Evolutionary conservation across 2,888 invertebrate species (phyloP).

Genomic region (Ypsolopha sequella): DNA sequence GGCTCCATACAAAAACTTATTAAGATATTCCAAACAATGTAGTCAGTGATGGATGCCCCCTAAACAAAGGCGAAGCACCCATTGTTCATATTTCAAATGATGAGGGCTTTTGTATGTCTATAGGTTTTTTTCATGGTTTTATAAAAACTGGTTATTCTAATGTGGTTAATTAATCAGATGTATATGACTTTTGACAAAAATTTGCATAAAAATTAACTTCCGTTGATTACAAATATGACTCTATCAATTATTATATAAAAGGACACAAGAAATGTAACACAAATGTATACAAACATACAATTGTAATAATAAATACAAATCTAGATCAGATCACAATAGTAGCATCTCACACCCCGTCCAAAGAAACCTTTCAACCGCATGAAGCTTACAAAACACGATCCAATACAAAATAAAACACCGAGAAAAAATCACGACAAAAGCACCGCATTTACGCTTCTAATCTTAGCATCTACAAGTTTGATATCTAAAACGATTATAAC

Average conservation of each 20-base stretch:
- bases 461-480: slow-evolving; percentile 49
- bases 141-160: slow-evolving; percentile 49
- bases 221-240: no score
- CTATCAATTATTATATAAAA: no score
- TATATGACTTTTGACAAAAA: slow-evolving; percentile 22
- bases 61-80: slow-evolving; percentile 47
- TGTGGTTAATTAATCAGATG: slow-evolving; percentile 55
- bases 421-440: slow-evolving; percentile 42
- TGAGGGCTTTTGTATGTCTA: slow-evolving; percentile 32
- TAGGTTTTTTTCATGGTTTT: slow-evolving; percentile 41
- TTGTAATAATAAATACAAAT: slow-evolving; percentile 15
- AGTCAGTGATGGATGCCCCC: slow-evolving; percentile 54
- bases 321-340: slow-evolving; percentile 41
- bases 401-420: slow-evolving; percentile 26
- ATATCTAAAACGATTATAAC: slow-evolving; percentile 60
- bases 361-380: slow-evolving; percentile 47
- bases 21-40: slow-evolving; percentile 65
- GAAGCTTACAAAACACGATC: slow-evolving; percentile 43
- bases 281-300: no score
- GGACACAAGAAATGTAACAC: no score
- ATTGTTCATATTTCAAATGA: slow-evolving; percentile 38
- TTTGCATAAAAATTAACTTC: slow-evolving; percentile 16
- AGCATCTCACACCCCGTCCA: slow-evolving; percentile 28
- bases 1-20: slow-evolving; percentile 61
- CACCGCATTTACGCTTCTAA: slow-evolving; percentile 27